Percentiles rank a stretch among this genome's conserved stretches.
Conservation (phyloP, 2,797 vertebrate genomes). For the Yasuhikotakia modesta region DNA sequence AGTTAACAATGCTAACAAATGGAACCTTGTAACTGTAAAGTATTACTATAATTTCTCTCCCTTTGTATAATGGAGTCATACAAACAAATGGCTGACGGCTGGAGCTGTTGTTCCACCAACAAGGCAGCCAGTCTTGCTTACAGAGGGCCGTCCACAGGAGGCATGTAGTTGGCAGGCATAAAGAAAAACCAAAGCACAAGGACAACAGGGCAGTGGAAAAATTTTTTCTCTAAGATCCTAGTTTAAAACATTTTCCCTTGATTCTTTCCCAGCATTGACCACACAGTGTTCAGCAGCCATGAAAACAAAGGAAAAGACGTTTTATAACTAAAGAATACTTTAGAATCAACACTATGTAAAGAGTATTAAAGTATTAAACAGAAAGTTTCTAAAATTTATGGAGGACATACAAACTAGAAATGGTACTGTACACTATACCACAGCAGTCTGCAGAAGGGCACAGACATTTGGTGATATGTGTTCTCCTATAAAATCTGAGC, state of each 20-base stretch:
- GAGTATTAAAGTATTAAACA: neutral
- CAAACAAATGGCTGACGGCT: constrained; percentile 1
- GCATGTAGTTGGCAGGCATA: too few relatives aligned
- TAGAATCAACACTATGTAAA: too few relatives aligned
- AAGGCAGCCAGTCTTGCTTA: neutral
- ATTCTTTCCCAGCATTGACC: too few relatives aligned
- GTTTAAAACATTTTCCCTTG: neutral
- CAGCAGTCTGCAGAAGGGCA: neutral
- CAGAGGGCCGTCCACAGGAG: too few relatives aligned
- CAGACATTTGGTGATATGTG: neutral
- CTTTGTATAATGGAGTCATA: neutral
- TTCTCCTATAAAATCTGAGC: constrained; percentile 15
- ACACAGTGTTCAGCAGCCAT: neutral
- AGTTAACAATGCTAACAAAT: too few relatives aligned
- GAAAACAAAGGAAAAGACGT: neutral
- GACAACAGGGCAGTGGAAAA: constrained; percentile 2
- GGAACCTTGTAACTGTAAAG: too few relatives aligned
- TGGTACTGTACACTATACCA: neutral
- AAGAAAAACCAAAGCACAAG: neutral
- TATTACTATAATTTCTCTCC: neutral
- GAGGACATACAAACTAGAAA: neutral
- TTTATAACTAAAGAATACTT: too few relatives aligned
- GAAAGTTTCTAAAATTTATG: neutral
- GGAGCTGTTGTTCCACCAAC: neutral
- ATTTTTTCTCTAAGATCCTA: neutral